Evolutionary conservation across 2,888 invertebrate genomes (phyloP).

Genomic region (Ormyrus rosae): DNA sequence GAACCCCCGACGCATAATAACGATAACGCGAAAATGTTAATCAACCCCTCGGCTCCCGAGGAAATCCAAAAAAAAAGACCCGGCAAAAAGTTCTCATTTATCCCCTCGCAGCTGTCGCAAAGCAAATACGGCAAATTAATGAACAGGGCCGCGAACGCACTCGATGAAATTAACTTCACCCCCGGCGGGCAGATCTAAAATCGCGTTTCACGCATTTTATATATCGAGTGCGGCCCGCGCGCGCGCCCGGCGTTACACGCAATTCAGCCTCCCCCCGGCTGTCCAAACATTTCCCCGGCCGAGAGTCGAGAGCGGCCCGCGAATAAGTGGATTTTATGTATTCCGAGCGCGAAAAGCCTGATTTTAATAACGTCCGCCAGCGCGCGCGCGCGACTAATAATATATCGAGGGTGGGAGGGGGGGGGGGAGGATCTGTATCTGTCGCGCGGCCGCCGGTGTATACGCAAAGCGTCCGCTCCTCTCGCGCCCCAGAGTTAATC

Average conservation of each 20-base stretch:
- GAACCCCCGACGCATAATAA: too few relatives aligned
- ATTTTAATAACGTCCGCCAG: constrained; percentile 25
- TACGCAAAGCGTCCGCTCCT: too few relatives aligned
- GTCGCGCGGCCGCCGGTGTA: too few relatives aligned
- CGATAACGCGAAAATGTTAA: too few relatives aligned
- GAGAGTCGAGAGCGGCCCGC: too few relatives aligned
- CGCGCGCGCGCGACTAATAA: background rate
- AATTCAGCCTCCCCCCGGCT: background rate
- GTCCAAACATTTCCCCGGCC: constrained; percentile 10
- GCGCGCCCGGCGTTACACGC: background rate
- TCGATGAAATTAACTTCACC: constrained; percentile 4
- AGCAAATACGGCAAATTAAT: constrained; percentile 13
- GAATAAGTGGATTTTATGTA: constrained; percentile 12
- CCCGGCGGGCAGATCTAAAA: too few relatives aligned
- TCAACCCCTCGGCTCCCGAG: too few relatives aligned
- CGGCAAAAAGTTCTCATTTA: too few relatives aligned
- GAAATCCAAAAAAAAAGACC: too few relatives aligned
- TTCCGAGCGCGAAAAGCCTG: constrained; percentile 7
- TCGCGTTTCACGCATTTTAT: too few relatives aligned
- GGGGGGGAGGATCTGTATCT: background rate
- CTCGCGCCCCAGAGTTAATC: constrained; percentile 33
- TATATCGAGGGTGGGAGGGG: background rate
- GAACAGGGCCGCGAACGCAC: too few relatives aligned
- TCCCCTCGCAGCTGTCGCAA: background rate
- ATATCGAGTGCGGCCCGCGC: background rate